Evolutionary conservation across 2,113 vertebrate genomes (phyloP), one percentile per base, ranked within the genome.

Genomic region (Piprites chloris): DNA sequence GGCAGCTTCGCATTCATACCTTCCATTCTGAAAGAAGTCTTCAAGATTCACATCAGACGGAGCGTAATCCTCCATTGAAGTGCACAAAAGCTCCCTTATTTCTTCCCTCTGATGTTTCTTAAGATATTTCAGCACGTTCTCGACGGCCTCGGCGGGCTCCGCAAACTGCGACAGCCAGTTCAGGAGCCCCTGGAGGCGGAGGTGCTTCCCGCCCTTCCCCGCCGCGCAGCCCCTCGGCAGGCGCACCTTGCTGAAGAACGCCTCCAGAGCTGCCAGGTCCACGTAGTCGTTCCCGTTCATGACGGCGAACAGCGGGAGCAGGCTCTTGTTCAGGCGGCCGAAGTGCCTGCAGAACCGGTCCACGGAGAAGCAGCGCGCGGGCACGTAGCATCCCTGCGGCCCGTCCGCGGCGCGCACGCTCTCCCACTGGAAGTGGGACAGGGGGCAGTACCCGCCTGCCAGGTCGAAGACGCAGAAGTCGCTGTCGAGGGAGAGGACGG

Each of bases 401-500:
- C 59, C 97, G 68, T 97, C 97, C 9, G 39, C 12, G 14, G 5
- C 83, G 91, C 42, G 67, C 50, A 98, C 42, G 39, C 98, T 97
- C 95, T 56, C 97, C 99, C 99, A 99, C 67, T 99, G 98, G 92
- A 99, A 99, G 90, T 97, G 98, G 44, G 50, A 95, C 56, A 99
- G 85, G 4, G 99, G 99, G 80, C 98, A 97, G 96, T 99, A 99
- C 6, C 99, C 99, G 82, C 96, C 98, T 88, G 97, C 97, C 80
- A 99, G 96, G 81, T 99, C 98, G 96, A 99, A 99, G 76, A 99
- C 98, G 93, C 97, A 99, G 93, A 99, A 99, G 95, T 99, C 99
- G 87, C 99, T 99, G 92, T 99, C 99, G 8, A 98, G 98, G 11
- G 98, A 98, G 62, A 99, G 97, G 30, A 99, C 98, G 4, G 99